Percentiles rank a stretch among this genome's conserved stretches.
Evolutionary conservation across 1,140 invertebrate species (phyloP).

Genomic region (Camponotus vicinus): DNA sequence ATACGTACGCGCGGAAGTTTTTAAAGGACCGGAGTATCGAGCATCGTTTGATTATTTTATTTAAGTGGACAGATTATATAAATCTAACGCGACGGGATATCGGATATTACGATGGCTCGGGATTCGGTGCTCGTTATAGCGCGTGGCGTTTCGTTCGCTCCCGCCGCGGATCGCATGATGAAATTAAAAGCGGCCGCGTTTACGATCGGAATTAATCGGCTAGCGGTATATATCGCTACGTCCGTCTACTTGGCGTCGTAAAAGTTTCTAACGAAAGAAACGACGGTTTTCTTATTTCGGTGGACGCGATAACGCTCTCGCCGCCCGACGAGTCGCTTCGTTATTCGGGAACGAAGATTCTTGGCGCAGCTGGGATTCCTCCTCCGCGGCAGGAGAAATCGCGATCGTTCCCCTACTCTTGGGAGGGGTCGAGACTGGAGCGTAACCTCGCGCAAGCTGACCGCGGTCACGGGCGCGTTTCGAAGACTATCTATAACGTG

Average conservation of each 20-base stretch:
- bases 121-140: neutral
- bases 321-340: slow-evolving; percentile 24
- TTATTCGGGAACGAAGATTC: slow-evolving; percentile 60
- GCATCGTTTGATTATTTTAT: slow-evolving; percentile 78
- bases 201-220: slow-evolving; percentile 40
- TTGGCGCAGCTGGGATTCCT: slow-evolving; percentile 45
- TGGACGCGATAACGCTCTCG: slow-evolving; percentile 34
- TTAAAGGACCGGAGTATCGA: slow-evolving; percentile 55
- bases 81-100: neutral
- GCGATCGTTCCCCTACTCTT: slow-evolving; percentile 57
- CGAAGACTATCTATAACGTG: slow-evolving; percentile 20
- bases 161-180: neutral
- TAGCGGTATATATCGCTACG: slow-evolving; percentile 17
- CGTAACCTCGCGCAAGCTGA: slow-evolving; percentile 49
- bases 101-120: neutral
- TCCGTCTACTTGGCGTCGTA: slow-evolving; percentile 10
- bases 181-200: slow-evolving; percentile 35
- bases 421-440: slow-evolving; percentile 53
- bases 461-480: slow-evolving; percentile 42
- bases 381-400: slow-evolving; percentile 35
- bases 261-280: slow-evolving; percentile 25
- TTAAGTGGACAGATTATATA: slow-evolving; percentile 63
- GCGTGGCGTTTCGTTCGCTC: neutral
- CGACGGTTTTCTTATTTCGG: neutral
- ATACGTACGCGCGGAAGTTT: slow-evolving; percentile 57